These are phyloP conservation scores for Salminus brasiliensis DNA, from an alignment of 2,113 vertebrate genomes.

Conservation along the genomic window DNA sequence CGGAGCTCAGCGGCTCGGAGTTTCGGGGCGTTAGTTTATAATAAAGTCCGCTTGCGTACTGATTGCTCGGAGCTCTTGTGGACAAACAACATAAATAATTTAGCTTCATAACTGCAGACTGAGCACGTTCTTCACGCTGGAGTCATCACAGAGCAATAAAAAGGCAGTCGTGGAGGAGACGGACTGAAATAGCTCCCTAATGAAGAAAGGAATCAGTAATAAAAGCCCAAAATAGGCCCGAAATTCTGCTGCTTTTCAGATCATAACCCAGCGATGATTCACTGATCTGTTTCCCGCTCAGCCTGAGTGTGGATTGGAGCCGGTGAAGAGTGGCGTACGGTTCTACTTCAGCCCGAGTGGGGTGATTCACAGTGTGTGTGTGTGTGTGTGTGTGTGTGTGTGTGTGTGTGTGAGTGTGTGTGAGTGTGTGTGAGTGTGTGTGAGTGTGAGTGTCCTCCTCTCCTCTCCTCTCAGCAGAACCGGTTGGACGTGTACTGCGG, in stretches of 20 bases:
- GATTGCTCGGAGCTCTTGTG: constrained; percentile 38
- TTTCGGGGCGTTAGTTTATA: constrained; percentile 53
- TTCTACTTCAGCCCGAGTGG: neutral
- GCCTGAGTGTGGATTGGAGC: neutral
- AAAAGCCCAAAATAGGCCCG: neutral
- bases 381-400: constrained; percentile 22
- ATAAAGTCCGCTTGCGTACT: constrained; percentile 45
- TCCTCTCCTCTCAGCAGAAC: constrained; percentile 18
- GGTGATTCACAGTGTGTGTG: neutral
- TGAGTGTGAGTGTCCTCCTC: constrained; percentile 8
- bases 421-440: too few relatives aligned
- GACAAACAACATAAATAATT: constrained; percentile 63
- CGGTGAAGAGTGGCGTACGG: neutral
- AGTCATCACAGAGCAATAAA: constrained; percentile 1
- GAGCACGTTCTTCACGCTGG: neutral
- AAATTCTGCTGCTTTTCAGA: neutral
- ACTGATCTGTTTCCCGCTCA: neutral
- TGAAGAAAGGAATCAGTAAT: neutral
- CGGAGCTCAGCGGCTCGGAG: constrained; percentile 25
- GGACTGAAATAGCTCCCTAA: neutral
- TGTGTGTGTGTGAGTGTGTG: neutral
- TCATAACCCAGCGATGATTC: neutral
- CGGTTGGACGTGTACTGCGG: constrained; percentile 53
- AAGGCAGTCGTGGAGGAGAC: neutral
- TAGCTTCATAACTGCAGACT: constrained; percentile 45